Conservation (phyloP, 2,113 vertebrate genomes). For the Boulengeromyrus knoepffleri region DNA sequence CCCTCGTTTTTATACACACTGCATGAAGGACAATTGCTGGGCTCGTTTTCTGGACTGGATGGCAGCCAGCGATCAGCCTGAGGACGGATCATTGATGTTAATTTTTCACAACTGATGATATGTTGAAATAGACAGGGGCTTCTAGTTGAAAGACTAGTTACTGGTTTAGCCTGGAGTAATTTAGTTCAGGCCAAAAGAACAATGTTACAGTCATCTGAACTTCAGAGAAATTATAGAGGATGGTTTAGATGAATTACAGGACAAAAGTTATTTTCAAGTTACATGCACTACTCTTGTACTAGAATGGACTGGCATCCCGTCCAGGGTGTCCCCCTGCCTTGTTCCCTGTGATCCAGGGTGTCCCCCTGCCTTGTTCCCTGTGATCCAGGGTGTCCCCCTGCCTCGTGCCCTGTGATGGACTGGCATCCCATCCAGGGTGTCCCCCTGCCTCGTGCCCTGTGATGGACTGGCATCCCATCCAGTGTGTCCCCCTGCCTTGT, state of each 20-base stretch:
- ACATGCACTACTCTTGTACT: not conserved
- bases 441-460: not conserved
- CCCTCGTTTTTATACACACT: not conserved
- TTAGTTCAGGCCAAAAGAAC: not conserved
- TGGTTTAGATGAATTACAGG: not conserved
- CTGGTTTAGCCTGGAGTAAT: not conserved
- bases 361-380: too few relatives aligned
- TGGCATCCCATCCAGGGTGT: too few relatives aligned
- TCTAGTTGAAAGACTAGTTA: not conserved
- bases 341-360: not conserved
- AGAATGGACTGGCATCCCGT: not conserved
- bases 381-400: not conserved
- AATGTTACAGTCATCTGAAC: not conserved
- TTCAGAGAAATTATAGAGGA: not conserved
- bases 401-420: not conserved
- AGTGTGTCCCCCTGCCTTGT: not conserved
- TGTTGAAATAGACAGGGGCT: not conserved
- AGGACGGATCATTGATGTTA: not conserved
- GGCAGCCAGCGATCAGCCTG: not conserved
- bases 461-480: too few relatives aligned
- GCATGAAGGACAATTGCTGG: not conserved
- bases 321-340: not conserved
- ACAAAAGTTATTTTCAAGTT: not conserved
- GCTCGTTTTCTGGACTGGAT: not conserved
- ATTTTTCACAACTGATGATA: not conserved